phyloP scores from a whole-genome alignment of 2,888 invertebrate genomes.

The Aelia acuminata region DNA sequence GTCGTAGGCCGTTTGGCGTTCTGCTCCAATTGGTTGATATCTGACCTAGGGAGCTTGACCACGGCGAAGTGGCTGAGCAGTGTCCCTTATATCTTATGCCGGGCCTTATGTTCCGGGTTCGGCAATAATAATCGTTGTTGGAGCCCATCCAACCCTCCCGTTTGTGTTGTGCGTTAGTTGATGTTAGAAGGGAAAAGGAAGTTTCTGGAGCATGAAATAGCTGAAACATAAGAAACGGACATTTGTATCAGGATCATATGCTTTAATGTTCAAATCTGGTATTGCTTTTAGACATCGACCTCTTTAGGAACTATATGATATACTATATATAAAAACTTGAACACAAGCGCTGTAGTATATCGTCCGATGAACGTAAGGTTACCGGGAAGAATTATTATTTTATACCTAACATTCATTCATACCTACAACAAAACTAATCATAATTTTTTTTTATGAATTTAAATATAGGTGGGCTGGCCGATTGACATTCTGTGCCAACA shows the following conservation, averaged over 20 bases:
- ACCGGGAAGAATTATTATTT: too few species aligned
- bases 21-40: conserved; percentile 41
- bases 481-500: too few species aligned
- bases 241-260: background rate
- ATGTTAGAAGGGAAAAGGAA: background rate
- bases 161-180: conserved; percentile 12
- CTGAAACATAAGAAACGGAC: background rate
- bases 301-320: too few species aligned
- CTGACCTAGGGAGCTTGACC: conserved; percentile 47
- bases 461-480: too few species aligned
- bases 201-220: conserved; percentile 2
- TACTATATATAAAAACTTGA: too few species aligned
- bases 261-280: background rate
- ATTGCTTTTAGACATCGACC: too few species aligned
- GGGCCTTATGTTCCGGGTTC: background rate
- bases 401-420: too few species aligned
- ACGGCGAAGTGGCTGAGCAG: background rate
- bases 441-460: too few species aligned
- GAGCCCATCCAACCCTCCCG: conserved; percentile 30
- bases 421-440: too few species aligned
- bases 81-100: conserved; percentile 19
- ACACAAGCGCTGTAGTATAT: too few species aligned
- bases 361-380: too few species aligned
- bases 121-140: conserved; percentile 31
- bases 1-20: conserved; percentile 1